Evolutionary conservation across 2,888 invertebrate genomes (phyloP).

Genomic region (Pterobdella sp.): DNA sequence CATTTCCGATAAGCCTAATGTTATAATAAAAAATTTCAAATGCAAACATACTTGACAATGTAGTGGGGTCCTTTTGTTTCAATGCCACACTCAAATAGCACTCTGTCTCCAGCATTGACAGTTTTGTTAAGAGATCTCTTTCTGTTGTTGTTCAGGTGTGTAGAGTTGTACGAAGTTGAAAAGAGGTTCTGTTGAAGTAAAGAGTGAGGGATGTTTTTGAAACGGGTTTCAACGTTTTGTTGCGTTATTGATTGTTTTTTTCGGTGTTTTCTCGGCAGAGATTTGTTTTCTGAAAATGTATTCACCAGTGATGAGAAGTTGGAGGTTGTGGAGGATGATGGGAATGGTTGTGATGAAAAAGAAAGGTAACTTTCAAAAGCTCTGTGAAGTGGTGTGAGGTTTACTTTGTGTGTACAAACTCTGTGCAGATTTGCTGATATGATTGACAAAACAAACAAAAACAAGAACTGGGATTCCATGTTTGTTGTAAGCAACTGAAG

Average conservation of each 20-base stretch:
- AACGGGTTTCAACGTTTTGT: background rate
- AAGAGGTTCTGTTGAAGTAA: background rate
- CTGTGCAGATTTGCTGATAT: too few species aligned
- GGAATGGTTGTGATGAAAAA: background rate
- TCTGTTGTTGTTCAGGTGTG: background rate
- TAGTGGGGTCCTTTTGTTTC: conserved; percentile 63
- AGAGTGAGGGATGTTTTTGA: background rate
- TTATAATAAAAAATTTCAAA: background rate
- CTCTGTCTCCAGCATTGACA: conserved; percentile 90
- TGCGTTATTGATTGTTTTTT: background rate
- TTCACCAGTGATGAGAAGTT: too few species aligned
- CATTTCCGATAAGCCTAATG: background rate
- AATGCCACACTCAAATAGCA: conserved; percentile 94
- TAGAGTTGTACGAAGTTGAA: background rate
- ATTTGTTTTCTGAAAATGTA: too few species aligned
- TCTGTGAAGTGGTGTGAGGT: background rate
- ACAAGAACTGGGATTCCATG: background rate
- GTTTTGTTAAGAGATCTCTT: conserved; percentile 61
- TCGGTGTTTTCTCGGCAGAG: background rate
- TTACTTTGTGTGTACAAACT: too few species aligned
- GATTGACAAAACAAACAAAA: background rate
- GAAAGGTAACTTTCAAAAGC: background rate
- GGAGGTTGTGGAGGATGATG: background rate
- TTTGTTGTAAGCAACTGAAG: background rate
- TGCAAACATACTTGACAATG: conserved; percentile 73